Evolutionary conservation across 2,888 invertebrate species (phyloP), one percentile per base, ranked within the genome.

Genomic region (Hirtodrosophila confusa): DNA sequence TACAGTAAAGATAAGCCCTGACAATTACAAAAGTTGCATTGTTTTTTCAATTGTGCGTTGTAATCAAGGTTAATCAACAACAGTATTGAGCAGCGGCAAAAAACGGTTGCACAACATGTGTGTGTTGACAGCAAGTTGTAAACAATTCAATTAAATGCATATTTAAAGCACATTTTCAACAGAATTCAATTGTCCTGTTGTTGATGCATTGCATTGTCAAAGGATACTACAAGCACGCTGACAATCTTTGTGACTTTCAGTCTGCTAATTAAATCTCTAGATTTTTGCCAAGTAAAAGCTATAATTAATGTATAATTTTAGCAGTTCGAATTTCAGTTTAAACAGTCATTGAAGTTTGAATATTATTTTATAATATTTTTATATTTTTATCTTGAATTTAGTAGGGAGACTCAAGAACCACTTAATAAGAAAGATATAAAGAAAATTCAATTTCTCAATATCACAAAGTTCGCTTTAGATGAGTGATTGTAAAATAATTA

Each of bases 131-230:
- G 29, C 23, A 58, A 57, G n/a, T 53, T 43, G 68, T 67, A 54
- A 77, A 66, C 77, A 74, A 53, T 48, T 62, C 27, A 66, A 76
- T 49, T 55, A 58, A 66, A 65, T 51, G 29, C 36, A 9, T 50
- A 51, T 61, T 43, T 10, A 50, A 47, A 12, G 43, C 12, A 35
- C 11, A 23, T 40, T 31, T 51, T 5, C 11, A 10, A 44, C 9
- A 33, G 11, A 9, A 35, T 36, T 35, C 3, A 31, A 35, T 67
- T 57, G 8, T 10, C 0, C 33, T 40, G n/a, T 37, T 49, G 5
- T 8, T 11, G 10, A 11, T 6, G 11, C n/a, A n/a, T 9, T 40
- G 9, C 17, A 12, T 61, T 57, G n/a, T 10, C 31, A 29, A n/a
- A 17, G 17, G 41, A 31, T 12, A 36, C 1, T 4, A 12, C 17